These are phyloP conservation scores for Seira sanloemensis DNA, from an alignment of 2,888 invertebrate species.

Conservation along the genomic window DNA sequence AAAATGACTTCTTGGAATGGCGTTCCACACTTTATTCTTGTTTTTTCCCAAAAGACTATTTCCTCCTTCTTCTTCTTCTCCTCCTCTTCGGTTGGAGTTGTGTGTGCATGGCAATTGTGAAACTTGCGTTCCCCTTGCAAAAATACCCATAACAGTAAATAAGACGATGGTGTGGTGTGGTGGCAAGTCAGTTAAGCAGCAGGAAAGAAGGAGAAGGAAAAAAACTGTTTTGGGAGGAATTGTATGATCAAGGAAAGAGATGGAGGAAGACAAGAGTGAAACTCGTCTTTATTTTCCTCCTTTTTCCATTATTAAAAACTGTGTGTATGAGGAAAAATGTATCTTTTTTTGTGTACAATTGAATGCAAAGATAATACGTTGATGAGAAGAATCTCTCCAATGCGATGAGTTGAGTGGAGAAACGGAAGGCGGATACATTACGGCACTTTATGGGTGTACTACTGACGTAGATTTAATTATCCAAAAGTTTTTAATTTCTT, in stretches of 20 bases:
- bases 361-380: slow-evolving; percentile 10
- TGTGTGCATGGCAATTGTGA: neutral
- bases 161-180: slow-evolving; percentile 9
- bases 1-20: neutral
- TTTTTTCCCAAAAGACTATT: slow-evolving; percentile 20
- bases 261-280: neutral
- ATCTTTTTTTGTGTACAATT: slow-evolving; percentile 2
- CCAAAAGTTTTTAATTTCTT: slow-evolving; percentile 66
- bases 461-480: slow-evolving; percentile 66
- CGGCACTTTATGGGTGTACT: slow-evolving; percentile 55
- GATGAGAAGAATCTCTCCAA: neutral
- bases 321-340: slow-evolving; percentile 1
- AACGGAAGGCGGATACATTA: slow-evolving; percentile 65
- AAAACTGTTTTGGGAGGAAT: too few species aligned
- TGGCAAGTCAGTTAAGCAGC: slow-evolving; percentile 49
- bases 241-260: slow-evolving; percentile 26
- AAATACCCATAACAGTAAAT: slow-evolving; percentile 18
- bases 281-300: neutral
- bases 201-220: too few species aligned
- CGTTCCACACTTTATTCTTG: neutral
- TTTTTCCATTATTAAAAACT: slow-evolving; percentile 12
- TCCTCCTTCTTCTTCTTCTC: slow-evolving; percentile 26
- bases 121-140: neutral
- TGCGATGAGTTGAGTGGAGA: neutral
- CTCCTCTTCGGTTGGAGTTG: neutral